Percentiles rank a stretch among this genome's conserved stretches.
phyloP scores from a whole-genome alignment of 2,797 vertebrate species.

The Ctenosaura bakeri region DNA sequence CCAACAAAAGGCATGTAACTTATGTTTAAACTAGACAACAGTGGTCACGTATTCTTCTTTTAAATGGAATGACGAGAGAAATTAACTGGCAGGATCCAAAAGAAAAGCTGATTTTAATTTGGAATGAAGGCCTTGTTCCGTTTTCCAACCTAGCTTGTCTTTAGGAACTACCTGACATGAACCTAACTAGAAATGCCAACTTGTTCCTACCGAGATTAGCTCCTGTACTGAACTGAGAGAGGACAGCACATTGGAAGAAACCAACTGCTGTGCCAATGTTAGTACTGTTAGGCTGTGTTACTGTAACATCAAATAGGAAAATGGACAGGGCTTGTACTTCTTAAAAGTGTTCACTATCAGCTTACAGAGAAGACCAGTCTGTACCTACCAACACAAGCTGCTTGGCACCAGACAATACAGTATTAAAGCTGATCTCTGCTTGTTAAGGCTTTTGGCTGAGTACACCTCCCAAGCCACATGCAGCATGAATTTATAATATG shows the following conservation, averaged over 20 bases:
- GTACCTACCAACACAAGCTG: slow-evolving; percentile 63
- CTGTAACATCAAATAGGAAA: slow-evolving; percentile 30
- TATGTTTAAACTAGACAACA: slow-evolving; percentile 40
- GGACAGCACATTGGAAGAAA: slow-evolving; percentile 46
- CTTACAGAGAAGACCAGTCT: slow-evolving; percentile 51
- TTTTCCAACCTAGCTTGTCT: slow-evolving; percentile 48
- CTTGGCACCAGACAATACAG: slow-evolving; percentile 71
- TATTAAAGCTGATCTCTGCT: slow-evolving; percentile 62
- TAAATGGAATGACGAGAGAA: slow-evolving; percentile 42
- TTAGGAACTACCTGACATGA: slow-evolving; percentile 62
- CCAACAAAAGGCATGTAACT: slow-evolving; percentile 65
- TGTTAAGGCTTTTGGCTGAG: slow-evolving; percentile 67
- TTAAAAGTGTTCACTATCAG: slow-evolving; percentile 52
- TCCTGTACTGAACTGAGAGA: slow-evolving; percentile 46
- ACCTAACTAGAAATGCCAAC: slow-evolving; percentile 56
- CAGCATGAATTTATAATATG: slow-evolving; percentile 37
- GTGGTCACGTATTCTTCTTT: slow-evolving; percentile 45
- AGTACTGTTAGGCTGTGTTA: slow-evolving; percentile 52
- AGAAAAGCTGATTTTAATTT: slow-evolving; percentile 56
- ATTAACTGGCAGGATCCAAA: slow-evolving; percentile 32
- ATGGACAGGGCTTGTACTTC: slow-evolving; percentile 59
- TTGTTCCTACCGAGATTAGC: slow-evolving; percentile 52
- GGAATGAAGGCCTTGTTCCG: slow-evolving; percentile 74
- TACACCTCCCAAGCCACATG: slow-evolving; percentile 53
- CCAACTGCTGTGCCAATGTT: slow-evolving; percentile 57